Conservation (phyloP, 2,888 invertebrate species). For the Aphrophora alni region DNA sequence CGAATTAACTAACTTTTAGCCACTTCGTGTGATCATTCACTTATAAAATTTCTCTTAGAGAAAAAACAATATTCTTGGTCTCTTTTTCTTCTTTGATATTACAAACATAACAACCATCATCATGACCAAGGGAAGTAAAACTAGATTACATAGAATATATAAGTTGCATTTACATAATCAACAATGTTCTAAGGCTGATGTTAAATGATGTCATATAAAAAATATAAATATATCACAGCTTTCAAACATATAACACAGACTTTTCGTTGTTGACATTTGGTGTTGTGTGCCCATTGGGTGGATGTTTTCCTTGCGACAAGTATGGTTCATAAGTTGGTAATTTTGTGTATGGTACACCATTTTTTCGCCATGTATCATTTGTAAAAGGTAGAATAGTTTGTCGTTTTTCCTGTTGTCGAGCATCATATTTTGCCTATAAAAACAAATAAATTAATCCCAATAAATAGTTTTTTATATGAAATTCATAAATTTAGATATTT, state of each 20-base stretch:
- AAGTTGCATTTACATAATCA: neutral
- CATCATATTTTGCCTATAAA: slow-evolving; percentile 73
- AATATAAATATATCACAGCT: neutral
- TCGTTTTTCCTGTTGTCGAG: slow-evolving; percentile 62
- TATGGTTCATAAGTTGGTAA: slow-evolving; percentile 22
- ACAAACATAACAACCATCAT: neutral
- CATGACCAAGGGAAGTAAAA: neutral
- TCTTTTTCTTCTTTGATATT: neutral
- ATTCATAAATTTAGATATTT: no score
- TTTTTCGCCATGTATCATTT: slow-evolving; percentile 23
- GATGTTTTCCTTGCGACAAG: slow-evolving; percentile 15
- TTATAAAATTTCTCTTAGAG: neutral
- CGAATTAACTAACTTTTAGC: neutral
- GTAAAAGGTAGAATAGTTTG: slow-evolving; percentile 64
- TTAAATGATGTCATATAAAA: neutral
- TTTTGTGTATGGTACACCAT: slow-evolving; percentile 25
- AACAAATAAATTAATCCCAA: no score
- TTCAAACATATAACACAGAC: slow-evolving; percentile 34
- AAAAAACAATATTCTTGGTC: neutral
- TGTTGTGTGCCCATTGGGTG: neutral
- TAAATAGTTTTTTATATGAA: slow-evolving; percentile 27
- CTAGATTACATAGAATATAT: neutral
- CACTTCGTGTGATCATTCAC: neutral
- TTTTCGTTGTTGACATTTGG: slow-evolving; percentile 26
- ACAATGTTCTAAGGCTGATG: neutral